Conservation (phyloP, 2,113 vertebrate genomes). For the Petrocephalus microphthalmus region DNA sequence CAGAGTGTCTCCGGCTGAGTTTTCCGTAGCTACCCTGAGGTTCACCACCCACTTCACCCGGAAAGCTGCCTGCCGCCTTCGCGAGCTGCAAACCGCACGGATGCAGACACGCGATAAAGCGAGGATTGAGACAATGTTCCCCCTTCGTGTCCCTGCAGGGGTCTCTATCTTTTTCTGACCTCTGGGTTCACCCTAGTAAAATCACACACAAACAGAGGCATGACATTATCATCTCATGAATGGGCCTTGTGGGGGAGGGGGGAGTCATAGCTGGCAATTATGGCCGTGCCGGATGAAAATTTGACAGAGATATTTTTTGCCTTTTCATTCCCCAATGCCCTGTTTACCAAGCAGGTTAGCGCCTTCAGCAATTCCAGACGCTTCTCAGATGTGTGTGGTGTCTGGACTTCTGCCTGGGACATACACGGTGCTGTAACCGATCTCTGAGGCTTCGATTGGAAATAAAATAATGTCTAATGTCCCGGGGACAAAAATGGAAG, state of each 20-base stretch:
- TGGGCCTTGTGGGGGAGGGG: constrained; percentile 43
- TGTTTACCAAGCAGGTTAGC: constrained; percentile 34
- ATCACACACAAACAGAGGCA: constrained; percentile 59
- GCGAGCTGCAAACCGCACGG: constrained; percentile 46
- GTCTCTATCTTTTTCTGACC: constrained; percentile 49
- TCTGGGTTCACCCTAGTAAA: constrained; percentile 62
- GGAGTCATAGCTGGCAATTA: constrained; percentile 13
- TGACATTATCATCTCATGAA: constrained; percentile 68
- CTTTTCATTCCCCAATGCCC: constrained; percentile 21
- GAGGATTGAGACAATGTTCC: constrained; percentile 58
- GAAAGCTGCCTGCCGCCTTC: neutral
- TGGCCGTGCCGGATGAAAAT: constrained; percentile 15
- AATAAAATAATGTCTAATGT: constrained; percentile 41
- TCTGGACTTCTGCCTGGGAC: constrained; percentile 29
- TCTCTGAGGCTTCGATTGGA: constrained; percentile 36
- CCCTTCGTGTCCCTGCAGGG: constrained; percentile 54
- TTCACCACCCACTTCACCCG: constrained; percentile 14
- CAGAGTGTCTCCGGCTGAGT: neutral
- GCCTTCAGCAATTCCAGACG: constrained; percentile 34
- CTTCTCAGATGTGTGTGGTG: constrained; percentile 43
- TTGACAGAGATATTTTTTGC: constrained; percentile 29
- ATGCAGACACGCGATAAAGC: constrained; percentile 29
- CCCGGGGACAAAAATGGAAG: constrained; percentile 41
- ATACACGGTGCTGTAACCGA: constrained; percentile 19
- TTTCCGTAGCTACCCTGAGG: constrained; percentile 17